These are phyloP conservation scores for Pollimyrus isidori DNA, from an alignment of 2,113 vertebrate genomes.

Conservation along the genomic window DNA sequence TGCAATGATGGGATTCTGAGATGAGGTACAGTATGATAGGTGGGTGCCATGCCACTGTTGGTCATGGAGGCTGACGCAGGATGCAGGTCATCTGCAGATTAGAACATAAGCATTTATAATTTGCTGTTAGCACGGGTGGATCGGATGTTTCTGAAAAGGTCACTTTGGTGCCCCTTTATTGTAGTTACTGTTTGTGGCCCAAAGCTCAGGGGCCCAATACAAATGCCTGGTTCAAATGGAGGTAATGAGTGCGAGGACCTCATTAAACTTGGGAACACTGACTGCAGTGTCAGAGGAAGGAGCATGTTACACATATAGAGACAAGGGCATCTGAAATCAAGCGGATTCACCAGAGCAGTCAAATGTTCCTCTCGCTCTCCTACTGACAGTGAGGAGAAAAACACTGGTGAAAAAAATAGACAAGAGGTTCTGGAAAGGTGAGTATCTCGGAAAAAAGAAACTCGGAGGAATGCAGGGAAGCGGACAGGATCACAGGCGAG, in stretches of 20 bases:
- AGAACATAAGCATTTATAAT: background rate
- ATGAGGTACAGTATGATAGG: background rate
- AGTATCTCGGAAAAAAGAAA: background rate
- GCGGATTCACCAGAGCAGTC: background rate
- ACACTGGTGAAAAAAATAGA: background rate
- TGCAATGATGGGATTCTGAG: background rate
- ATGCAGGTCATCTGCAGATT: background rate
- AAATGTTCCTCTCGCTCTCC: background rate
- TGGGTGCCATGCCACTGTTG: background rate
- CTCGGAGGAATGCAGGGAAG: background rate
- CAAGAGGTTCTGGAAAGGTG: background rate
- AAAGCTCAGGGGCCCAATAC: background rate
- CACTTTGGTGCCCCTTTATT: background rate
- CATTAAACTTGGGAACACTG: background rate
- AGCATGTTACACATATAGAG: background rate
- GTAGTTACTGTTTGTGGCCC: background rate
- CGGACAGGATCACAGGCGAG: background rate
- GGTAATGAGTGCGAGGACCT: background rate
- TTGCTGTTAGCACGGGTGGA: background rate
- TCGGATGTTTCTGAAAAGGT: background rate
- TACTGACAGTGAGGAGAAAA: background rate
- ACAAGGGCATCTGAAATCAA: background rate
- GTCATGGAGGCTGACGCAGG: background rate
- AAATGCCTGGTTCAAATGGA: background rate
- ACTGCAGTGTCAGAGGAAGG: background rate